Percentiles rank a stretch among this genome's conserved stretches.
Conservation (phyloP, 30 jellyfish, hydroid and myxozoan species). For the Haliclystus octoradiatus region DNA sequence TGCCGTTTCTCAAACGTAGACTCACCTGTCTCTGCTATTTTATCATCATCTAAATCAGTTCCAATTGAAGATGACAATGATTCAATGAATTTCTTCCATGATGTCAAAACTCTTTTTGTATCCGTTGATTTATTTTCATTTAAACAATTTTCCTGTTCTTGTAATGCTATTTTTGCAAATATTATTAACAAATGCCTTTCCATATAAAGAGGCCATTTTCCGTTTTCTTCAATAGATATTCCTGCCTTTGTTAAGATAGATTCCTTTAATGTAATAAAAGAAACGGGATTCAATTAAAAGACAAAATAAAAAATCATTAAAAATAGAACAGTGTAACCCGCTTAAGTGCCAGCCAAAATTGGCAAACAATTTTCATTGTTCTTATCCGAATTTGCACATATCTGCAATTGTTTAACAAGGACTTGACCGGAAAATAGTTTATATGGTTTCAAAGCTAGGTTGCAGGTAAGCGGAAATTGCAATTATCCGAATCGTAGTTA, state of each 20-base stretch:
- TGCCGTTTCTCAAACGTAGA: too few relatives aligned
- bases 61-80: too few relatives aligned
- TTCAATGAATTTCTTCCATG: constrained; percentile 46
- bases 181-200: constrained; percentile 23
- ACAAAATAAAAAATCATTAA: background rate
- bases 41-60: too few relatives aligned
- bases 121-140: constrained; percentile 15
- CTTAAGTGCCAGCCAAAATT: too few relatives aligned
- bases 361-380: too few relatives aligned
- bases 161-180: constrained; percentile 48
- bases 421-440: too few relatives aligned
- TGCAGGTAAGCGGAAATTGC: too few relatives aligned
- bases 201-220: constrained; percentile 54
- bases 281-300: background rate
- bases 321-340: too few relatives aligned
- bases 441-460: too few relatives aligned
- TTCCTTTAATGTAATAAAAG: constrained; percentile 18
- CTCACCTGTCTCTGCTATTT: too few relatives aligned
- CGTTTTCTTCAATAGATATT: constrained; percentile 4
- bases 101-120: constrained; percentile 25
- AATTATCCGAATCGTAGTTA: background rate
- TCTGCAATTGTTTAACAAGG: too few relatives aligned
- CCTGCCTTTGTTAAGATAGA: constrained; percentile 33
- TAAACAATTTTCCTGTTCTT: constrained; percentile 36
- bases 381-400: too few relatives aligned